Base-by-base conservation (phyloP, 2,797 vertebrate genomes). In the Sebastes dallii region DNA sequence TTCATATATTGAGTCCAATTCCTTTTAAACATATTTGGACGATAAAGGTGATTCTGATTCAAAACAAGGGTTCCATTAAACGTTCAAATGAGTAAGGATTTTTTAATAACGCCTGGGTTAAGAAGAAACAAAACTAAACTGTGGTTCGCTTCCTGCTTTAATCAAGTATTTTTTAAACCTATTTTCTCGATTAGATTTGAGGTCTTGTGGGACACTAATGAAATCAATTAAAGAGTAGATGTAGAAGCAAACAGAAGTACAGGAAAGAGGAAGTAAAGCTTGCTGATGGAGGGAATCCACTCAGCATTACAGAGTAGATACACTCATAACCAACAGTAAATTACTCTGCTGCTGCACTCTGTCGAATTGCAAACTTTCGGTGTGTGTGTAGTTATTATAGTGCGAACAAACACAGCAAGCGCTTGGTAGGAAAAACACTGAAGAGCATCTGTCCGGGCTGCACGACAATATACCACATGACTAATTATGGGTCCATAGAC, bases 371-470 rank as follows among this genome's bases (percentile, higher is more conserved):
- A 77, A 65, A 88, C 71, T 69, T 65, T 65, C 7, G 78, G 56
- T 59, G 62, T 72, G 72, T 79, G 74, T 77, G 56, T 66, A n/a
- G 67, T 82, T 86, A 71, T 77, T 76, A 77, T 14, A 70, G 58
- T 16, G 64, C 32, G 70, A 89, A 61, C 67, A 88, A 82, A 88
- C 81, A 75, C 71, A 61, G 24, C 14, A 4, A 73, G 75, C 8
- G 36, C 58, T 75, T 55, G 74, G 72, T 81, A 73, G 77, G 59
- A 83, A 86, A 86, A 8, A 72, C 77, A 66, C 69, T 34, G 74
- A 83, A 78, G 85, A 90, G 82, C 88, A 86, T 89, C 89, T 84
- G 87, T 82, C 88, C 78, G 66, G 73, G 81, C 81, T 36, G 67
- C 50, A 46, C 10, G 52, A 78, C 86, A 81, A 74, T 39, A 82